Base-by-base conservation (phyloP, 2,797 vertebrate species). In the Scolopax rusticola region DNA sequence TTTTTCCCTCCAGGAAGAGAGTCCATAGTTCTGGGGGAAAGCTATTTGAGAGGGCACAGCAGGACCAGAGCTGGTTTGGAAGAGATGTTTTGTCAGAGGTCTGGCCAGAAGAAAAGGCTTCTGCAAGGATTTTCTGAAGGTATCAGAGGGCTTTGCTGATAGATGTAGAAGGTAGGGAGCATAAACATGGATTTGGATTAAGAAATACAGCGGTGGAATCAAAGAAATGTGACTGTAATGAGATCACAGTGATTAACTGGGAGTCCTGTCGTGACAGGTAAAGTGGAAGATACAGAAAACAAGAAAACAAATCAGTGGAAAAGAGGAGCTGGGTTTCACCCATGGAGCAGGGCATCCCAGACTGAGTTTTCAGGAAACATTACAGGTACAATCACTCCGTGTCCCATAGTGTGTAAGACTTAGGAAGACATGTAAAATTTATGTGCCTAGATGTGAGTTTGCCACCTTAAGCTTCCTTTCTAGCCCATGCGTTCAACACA, bases 311-410 rank as follows among this genome's bases (percentile, higher is more conserved):
- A 54, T 5, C 3, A 11, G 70, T 28, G 45, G 32, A 43, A 33
- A 73, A n/a, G 40, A 81, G 43, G 20, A 84, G 27, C 18, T 24
- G n/a, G 12, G 23, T 45, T 8, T 74, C 11, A 5, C 33, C 23
- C 18, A 1, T 6, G 41, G 41, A 61, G 36, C 64, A 76, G 59
- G n/a, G 21, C 32, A 28, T 36, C 27, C 65, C 33, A 28, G 41
- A 23, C 0, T 11, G 56, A 20, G 14, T 15, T 57, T n/a, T 18
- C 38, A 25, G n/a, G 4, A 32, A 28, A n/a, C 3, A 11, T 25
- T 18, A 21, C 0, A 32, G 45, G 8, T 25, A 33, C 43, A 24
- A 15, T 51, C 24, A 7, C 33, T 53, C 54, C 60, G 23, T 2
- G 43, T 13, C 38, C 57, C 23, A 16, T 1, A 27, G 63, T 23